Percentiles rank a stretch among this genome's conserved stretches.
Evolutionary conservation across 23 tunicate genomes (phyloP).

Genomic region (Phallusia fumigata): DNA sequence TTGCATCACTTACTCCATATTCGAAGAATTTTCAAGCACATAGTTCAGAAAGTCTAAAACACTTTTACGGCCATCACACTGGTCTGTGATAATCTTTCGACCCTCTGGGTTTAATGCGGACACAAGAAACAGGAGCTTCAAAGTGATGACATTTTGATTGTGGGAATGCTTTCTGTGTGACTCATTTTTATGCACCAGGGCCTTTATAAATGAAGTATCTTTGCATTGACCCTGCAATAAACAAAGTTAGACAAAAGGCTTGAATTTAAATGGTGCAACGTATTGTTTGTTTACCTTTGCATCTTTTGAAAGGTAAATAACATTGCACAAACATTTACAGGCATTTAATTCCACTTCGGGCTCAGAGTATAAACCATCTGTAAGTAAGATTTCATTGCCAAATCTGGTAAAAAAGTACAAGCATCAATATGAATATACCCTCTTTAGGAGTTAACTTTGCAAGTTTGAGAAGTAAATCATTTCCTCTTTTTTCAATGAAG

Average conservation of each 20-base stretch:
- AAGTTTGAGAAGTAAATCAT: neutral
- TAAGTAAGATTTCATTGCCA: no score
- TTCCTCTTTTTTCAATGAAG: neutral
- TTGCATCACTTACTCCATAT: neutral
- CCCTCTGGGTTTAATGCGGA: slow-evolving; percentile 57
- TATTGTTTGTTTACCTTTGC: slow-evolving; percentile 12
- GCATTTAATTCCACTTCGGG: slow-evolving; percentile 9
- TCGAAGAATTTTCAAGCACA: neutral
- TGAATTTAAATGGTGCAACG: no score
- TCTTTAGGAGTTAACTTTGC: neutral
- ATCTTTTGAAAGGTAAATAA: slow-evolving; percentile 55
- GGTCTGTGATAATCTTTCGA: slow-evolving; percentile 32
- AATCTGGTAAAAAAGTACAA: no score
- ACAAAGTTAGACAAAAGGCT: neutral
- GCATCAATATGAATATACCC: neutral
- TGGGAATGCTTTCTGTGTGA: neutral
- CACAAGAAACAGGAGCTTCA: slow-evolving; percentile 43
- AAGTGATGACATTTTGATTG: slow-evolving; percentile 33
- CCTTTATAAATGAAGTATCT: neutral
- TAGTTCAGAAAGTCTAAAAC: slow-evolving; percentile 26
- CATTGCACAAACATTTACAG: slow-evolving; percentile 58
- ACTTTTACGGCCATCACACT: slow-evolving; percentile 34
- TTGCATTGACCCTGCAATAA: neutral
- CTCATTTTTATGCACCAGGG: neutral
- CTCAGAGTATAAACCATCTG: neutral